Evolutionary conservation across 2,888 invertebrate species (phyloP).

Genomic region (Scrobipalpa atriplicella): DNA sequence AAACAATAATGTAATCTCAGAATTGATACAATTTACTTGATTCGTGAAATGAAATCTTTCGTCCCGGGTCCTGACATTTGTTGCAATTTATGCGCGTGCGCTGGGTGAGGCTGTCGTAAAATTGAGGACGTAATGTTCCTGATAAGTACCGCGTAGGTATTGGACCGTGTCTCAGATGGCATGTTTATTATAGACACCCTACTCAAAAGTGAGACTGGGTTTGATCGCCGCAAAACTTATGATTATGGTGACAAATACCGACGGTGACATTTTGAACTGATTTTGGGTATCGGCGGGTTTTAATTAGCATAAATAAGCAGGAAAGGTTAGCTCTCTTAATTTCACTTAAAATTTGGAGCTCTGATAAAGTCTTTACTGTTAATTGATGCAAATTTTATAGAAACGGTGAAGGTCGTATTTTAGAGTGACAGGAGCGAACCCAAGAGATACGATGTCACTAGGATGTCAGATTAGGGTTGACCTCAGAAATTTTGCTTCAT

Average conservation of each 20-base stretch:
- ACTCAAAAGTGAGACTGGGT: conserved; percentile 51
- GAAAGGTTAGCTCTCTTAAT: conserved; percentile 23
- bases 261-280: conserved; percentile 21
- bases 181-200: conserved; percentile 79
- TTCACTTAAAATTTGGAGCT: conserved; percentile 19
- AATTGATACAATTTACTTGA: conserved; percentile 80
- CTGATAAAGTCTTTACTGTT: conserved; percentile 18
- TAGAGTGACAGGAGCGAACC: background rate
- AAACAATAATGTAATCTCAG: conserved; percentile 74
- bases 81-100: conserved; percentile 74
- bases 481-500: background rate
- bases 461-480: background rate
- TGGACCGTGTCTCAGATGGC: conserved; percentile 68
- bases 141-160: conserved; percentile 70
- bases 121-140: conserved; percentile 78
- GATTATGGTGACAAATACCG: conserved; percentile 35
- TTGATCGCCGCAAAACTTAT: conserved; percentile 61
- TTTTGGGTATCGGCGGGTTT: conserved; percentile 30
- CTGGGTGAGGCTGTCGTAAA: conserved; percentile 74
- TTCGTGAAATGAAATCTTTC: conserved; percentile 77
- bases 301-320: conserved; percentile 29
- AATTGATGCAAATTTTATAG: conserved; percentile 20
- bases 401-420: conserved; percentile 9
- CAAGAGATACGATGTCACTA: background rate
- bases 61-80: conserved; percentile 73